Conservation (phyloP, 2,888 invertebrate genomes). For the Chirona hameri region DNA sequence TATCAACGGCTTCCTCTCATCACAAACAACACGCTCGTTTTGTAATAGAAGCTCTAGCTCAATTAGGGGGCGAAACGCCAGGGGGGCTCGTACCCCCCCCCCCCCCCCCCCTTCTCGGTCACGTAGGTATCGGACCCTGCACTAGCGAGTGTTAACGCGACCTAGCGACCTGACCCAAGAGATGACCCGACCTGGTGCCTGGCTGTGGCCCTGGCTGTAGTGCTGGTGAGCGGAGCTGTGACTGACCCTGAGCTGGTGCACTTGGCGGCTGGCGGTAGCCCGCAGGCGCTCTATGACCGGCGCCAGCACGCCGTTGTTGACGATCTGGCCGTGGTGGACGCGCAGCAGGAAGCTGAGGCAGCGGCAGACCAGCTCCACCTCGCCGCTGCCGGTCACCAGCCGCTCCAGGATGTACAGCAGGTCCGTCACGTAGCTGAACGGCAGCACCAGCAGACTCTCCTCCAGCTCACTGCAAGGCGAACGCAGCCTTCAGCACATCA, state of each 20-base stretch:
- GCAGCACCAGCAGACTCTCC: conserved; percentile 78
- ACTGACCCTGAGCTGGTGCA: conserved; percentile 61
- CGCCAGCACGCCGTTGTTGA: conserved; percentile 65
- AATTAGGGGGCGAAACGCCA: too few species aligned
- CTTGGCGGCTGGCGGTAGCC: conserved; percentile 55
- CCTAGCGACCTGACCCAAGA: too few species aligned
- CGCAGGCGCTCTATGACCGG: conserved; percentile 62
- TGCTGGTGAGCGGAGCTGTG: background rate
- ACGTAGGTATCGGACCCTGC: too few species aligned
- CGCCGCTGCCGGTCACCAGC: conserved; percentile 64
- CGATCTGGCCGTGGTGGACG: conserved; percentile 74
- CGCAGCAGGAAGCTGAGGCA: conserved; percentile 53
- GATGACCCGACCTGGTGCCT: too few species aligned
- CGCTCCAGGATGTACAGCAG: conserved; percentile 67
- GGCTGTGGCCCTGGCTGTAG: background rate
- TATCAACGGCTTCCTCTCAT: too few species aligned
- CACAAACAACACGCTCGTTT: too few species aligned
- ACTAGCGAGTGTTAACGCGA: too few species aligned
- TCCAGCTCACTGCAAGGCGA: conserved; percentile 72
- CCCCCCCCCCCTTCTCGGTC: too few species aligned
- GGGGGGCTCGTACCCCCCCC: too few species aligned
- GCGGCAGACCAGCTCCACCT: conserved; percentile 59
- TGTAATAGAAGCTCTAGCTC: too few species aligned
- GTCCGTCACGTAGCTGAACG: conserved; percentile 75
- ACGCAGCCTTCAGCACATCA: too few species aligned